Evolutionary conservation across 2,113 vertebrate genomes (phyloP), one percentile per base, ranked within the genome.

Genomic region (Pelodiscus sinensis): DNA sequence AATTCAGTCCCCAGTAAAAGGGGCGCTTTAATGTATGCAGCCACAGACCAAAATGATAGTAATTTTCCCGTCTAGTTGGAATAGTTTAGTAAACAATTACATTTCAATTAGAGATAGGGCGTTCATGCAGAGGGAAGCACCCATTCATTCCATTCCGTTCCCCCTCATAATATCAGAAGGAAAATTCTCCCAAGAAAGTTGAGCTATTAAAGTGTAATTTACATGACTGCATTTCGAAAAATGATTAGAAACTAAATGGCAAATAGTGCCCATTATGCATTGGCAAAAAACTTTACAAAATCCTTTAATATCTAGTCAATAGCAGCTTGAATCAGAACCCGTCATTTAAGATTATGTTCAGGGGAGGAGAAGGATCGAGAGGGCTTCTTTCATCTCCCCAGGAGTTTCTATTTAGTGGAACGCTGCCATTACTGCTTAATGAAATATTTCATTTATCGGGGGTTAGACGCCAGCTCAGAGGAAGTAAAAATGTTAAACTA

Each of bases 31-130:
- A 95, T 94, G 77, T 89, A 94, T 91, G 91, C 93, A 90, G 94
- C 84, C 92, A 82, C 79, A 89, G 92, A 92, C 92, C 85, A 51
- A 95, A 97, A 94, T 92, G 95, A 97, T 15, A 92, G 94, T 88
- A 91, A 95, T 94, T 96, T 96, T 96, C 96, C 83, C 80, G 95
- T 83, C 50, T 68, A 79, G 90, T 93, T 89, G 90, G 88, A 92
- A 92, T 57, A 62, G 91, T 95, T 97, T 95, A 87, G 95, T 95
- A 96, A 97, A 96, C 96, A 97, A 96, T 95, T 92, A 94, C 94
- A 92, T 90, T 96, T 95, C 95, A 90, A 90, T 97, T 97, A 97
- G 95, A 97, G 91, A 89, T 0, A 3, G 91, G 86, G 83, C 73
- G 88, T 93, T 95, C 83, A 13, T 3, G 68, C 90, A 0, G 9